Evolutionary conservation across 2,113 vertebrate species (phyloP), one percentile per base, ranked within the genome.

Genomic region (Smithornis capensis): DNA sequence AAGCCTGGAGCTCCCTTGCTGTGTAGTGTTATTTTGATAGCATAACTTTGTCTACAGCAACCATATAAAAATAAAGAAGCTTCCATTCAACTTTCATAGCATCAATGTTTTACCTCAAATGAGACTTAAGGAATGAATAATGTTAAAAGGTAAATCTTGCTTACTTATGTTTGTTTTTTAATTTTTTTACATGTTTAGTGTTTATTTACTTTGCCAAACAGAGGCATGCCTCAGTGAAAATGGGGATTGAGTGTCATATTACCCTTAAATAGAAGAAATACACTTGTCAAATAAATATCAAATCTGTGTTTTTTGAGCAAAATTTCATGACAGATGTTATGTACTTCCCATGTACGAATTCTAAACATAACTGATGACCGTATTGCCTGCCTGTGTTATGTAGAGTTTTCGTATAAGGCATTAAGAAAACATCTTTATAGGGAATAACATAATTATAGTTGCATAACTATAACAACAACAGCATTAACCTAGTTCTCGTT

Each of bases 181-280:
- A 12, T 23, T 50, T 92, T 83, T 76, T n/a, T 50, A 3, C 83
- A 14, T 35, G 14, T 77, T 70, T 81, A 50, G 18, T 70, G 57
- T 92, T 95, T 90, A 70, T 71, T 76, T 76, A 60, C 79, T 96
- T 92, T 94, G 74, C 69, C 65, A 81, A 87, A 87, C 77, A 81
- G 89, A 75, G 74, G 65, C 53, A 91, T 53, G 81, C 53, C 83
- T 92, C 77, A 91, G 44, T 84, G 62, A 84, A 92, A 84, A 25
- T 70, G 45, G 40, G 49, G 35, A 81, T 49, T 78, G 68, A 83
- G 27, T 88, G 31, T 79, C 70, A 65, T 64, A 63, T 59, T 81
- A 86, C 90, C 42, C 70, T 76, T 65, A 81, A 89, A 79, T 9
- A 81, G 37, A 91, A 89, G 87, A 92, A 94, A 91, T 84, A 45